Percentiles rank a stretch among this genome's conserved stretches.
Conservation (phyloP, 2,888 invertebrate species). For the Pristionchus entomophagus region DNA sequence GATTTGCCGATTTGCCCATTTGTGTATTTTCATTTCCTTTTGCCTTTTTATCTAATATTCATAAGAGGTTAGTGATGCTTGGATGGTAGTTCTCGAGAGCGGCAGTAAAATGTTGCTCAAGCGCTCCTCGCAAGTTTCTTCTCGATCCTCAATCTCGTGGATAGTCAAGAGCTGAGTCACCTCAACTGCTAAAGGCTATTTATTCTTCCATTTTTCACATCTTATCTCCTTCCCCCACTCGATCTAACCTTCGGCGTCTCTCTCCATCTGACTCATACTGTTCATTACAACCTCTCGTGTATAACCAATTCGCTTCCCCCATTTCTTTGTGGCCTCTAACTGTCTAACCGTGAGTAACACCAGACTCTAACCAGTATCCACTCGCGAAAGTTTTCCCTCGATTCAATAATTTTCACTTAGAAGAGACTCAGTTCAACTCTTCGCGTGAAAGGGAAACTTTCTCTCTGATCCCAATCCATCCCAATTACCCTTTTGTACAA, state of each 20-base stretch:
- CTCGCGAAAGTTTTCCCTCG: too few relatives aligned
- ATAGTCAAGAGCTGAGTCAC: neutral
- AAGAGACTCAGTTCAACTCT: neutral
- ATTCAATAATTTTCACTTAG: too few relatives aligned
- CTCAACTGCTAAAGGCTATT: neutral
- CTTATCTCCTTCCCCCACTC: neutral
- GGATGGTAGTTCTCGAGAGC: too few relatives aligned
- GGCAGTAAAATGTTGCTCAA: too few relatives aligned
- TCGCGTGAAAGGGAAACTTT: neutral
- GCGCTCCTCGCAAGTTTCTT: neutral
- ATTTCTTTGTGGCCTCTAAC: slow-evolving; percentile 7
- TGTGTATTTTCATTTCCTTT: too few relatives aligned
- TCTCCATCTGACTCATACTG: slow-evolving; percentile 27
- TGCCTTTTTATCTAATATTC: too few relatives aligned
- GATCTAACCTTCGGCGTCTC: neutral
- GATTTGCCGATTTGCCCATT: too few relatives aligned
- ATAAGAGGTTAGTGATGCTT: too few relatives aligned
- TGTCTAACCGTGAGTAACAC: slow-evolving; percentile 30
- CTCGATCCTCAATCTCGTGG: neutral
- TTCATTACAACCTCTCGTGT: neutral
- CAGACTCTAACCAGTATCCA: slow-evolving; percentile 21
- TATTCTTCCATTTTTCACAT: neutral
- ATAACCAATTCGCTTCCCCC: slow-evolving; percentile 17
- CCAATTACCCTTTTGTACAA: slow-evolving; percentile 6
- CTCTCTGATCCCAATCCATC: slow-evolving; percentile 22